A percentile compares a stretch with the other conserved stretches of the same genome.
phyloP scores from a whole-genome alignment of 2,888 invertebrate species.

The Trissonchulus sp. region DNA sequence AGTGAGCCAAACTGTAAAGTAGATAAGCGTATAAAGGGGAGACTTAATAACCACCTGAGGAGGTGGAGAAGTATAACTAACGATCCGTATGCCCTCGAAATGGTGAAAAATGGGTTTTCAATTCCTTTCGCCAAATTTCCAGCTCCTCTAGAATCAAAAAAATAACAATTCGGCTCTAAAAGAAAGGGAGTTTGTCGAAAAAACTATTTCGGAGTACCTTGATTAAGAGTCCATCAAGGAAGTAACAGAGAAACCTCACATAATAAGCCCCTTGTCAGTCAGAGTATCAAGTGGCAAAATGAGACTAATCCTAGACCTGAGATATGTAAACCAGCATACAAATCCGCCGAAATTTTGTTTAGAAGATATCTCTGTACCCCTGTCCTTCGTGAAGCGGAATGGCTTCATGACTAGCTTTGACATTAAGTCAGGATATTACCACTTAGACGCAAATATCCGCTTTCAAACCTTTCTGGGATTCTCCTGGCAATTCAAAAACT shows the following conservation, averaged over 20 bases:
- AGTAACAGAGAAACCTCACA: background rate
- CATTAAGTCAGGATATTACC: conserved; percentile 7
- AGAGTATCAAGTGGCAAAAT: background rate
- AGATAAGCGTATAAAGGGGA: too few relatives aligned
- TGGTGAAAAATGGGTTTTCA: background rate
- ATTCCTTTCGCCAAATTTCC: background rate
- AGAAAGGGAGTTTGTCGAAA: background rate
- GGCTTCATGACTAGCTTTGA: conserved; percentile 7
- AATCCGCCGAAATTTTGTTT: background rate
- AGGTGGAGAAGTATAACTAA: background rate
- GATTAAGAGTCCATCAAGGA: background rate
- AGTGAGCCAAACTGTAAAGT: too few relatives aligned
- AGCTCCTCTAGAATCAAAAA: background rate
- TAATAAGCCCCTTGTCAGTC: background rate
- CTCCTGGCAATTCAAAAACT: conserved; percentile 2
- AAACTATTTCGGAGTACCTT: too few relatives aligned
- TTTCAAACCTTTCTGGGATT: conserved; percentile 15
- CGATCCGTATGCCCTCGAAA: background rate
- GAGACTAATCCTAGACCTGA: background rate
- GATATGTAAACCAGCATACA: background rate
- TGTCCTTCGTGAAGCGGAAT: background rate
- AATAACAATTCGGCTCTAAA: background rate
- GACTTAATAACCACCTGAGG: background rate
- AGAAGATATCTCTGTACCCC: background rate
- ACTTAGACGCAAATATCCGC: background rate